phyloP scores from a whole-genome alignment of 2,888 invertebrate genomes.

The Heliconius aoede region DNA sequence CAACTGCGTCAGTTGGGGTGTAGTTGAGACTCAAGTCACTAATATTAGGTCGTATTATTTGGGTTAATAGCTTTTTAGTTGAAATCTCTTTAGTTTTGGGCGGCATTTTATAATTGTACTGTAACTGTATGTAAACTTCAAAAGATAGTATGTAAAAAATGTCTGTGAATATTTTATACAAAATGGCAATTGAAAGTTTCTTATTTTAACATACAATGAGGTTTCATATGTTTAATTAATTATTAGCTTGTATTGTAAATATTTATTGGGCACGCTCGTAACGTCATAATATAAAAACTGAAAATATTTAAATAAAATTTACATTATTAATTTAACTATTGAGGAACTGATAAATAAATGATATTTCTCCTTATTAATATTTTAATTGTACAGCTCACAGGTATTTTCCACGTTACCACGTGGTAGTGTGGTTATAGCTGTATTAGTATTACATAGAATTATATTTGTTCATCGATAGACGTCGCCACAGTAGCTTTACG shows the following conservation, averaged over 20 bases:
- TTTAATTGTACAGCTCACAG: neutral
- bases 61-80: constrained; percentile 58
- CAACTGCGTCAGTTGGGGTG: constrained; percentile 63
- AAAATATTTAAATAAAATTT: neutral
- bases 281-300: neutral
- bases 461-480: constrained; percentile 53
- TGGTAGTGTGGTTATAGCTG: constrained; percentile 62
- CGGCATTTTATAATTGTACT: constrained; percentile 56
- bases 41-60: constrained; percentile 60
- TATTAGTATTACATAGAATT: constrained; percentile 28
- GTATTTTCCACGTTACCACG: constrained; percentile 36
- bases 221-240: constrained; percentile 1
- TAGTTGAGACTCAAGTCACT: constrained; percentile 68
- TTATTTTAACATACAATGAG: neutral
- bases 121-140: neutral
- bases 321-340: neutral
- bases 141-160: constrained; percentile 2
- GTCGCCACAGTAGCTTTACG: constrained; percentile 51
- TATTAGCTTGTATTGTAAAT: too few species aligned
- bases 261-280: neutral
- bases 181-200: neutral
- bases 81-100: constrained; percentile 61
- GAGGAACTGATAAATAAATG: neutral
- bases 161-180: neutral
- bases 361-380: neutral